phyloP scores from a whole-genome alignment of 2,113 vertebrate genomes.

The Alosa alosa region DNA sequence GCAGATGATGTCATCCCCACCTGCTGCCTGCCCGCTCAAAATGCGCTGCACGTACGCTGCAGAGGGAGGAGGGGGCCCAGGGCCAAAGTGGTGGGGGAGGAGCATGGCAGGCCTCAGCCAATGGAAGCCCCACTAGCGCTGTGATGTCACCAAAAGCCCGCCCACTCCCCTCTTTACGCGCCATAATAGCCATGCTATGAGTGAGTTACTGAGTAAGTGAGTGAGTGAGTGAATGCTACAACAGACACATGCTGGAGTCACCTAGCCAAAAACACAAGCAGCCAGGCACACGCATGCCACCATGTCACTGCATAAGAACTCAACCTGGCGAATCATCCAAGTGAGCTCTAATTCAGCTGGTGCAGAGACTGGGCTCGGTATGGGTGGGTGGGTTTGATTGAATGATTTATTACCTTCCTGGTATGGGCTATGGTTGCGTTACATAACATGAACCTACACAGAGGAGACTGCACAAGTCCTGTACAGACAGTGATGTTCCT shows the following conservation, averaged over 20 bases:
- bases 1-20: slow-evolving; percentile 79
- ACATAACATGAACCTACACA: slow-evolving; percentile 1
- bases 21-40: slow-evolving; percentile 77
- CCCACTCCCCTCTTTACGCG: slow-evolving; percentile 42
- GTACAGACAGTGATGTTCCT: background rate
- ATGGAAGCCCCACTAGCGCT: slow-evolving; percentile 61
- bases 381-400: background rate
- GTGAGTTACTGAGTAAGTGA: background rate
- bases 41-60: slow-evolving; percentile 78
- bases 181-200: background rate
- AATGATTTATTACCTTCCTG: background rate
- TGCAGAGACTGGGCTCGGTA: background rate
- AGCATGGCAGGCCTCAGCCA: slow-evolving; percentile 53
- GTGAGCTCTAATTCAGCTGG: background rate
- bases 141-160: slow-evolving; percentile 48
- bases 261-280: background rate
- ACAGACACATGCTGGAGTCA: background rate
- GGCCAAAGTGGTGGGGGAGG: slow-evolving; percentile 41
- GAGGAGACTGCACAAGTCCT: background rate
- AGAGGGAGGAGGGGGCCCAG: slow-evolving; percentile 64
- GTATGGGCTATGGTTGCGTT: background rate
- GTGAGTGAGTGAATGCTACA: background rate
- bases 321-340: background rate
- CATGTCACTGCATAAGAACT: background rate
- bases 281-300: background rate